Percentiles rank a stretch among this genome's conserved stretches.
These are phyloP conservation scores for Agrotis ipsilon DNA, from an alignment of 2,888 invertebrate species.

Conservation along the genomic window DNA sequence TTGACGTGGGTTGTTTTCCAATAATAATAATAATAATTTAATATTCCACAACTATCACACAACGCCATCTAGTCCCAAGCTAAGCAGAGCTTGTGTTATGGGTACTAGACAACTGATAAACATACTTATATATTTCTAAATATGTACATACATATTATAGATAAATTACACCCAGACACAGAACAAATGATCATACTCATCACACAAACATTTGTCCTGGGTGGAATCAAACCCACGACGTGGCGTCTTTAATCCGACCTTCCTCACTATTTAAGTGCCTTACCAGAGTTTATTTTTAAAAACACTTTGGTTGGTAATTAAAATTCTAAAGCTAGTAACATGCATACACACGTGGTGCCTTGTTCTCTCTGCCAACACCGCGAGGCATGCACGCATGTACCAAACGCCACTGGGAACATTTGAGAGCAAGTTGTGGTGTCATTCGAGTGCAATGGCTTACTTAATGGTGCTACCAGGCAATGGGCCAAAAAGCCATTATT, in stretches of 20 bases:
- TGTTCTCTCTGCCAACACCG: slow-evolving; percentile 51
- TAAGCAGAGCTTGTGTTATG: no score
- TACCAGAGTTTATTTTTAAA: not conserved
- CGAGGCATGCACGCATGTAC: slow-evolving; percentile 29
- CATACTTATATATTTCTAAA: no score
- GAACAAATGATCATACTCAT: no score
- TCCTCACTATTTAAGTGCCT: not conserved
- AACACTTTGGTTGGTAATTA: slow-evolving; percentile 22
- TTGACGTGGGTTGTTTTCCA: not conserved
- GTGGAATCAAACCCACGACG: no score
- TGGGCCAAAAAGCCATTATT: slow-evolving; percentile 45
- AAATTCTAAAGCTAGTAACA: slow-evolving; percentile 13
- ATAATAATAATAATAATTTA: no score
- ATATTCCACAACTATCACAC: no score
- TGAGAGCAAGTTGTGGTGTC: slow-evolving; percentile 47
- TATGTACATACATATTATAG: no score
- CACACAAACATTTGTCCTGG: no score
- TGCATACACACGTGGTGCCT: slow-evolving; percentile 24
- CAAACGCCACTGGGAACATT: slow-evolving; percentile 3
- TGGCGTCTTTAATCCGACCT: not conserved
- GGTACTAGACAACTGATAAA: no score
- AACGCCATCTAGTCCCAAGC: no score
- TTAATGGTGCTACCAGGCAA: slow-evolving; percentile 45
- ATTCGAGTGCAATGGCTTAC: slow-evolving; percentile 52
- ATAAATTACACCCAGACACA: no score